These are phyloP conservation scores for Halesus radiatus DNA, from an alignment of 1,140 invertebrate species.

Conservation along the genomic window DNA sequence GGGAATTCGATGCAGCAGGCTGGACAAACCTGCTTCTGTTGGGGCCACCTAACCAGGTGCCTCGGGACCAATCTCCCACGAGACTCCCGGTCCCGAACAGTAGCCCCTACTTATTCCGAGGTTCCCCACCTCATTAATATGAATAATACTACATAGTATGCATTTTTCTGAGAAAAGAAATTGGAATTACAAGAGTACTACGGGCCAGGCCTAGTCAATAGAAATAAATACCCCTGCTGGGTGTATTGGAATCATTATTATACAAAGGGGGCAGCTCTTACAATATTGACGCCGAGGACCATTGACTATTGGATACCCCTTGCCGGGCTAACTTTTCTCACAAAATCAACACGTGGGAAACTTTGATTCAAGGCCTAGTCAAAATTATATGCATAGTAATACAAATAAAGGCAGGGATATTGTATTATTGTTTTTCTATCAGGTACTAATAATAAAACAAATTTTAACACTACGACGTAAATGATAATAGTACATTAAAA, in stretches of 20 bases:
- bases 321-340: constrained; percentile 20
- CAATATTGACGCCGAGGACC: constrained; percentile 31
- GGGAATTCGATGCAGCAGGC: neutral
- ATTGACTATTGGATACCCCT: constrained; percentile 16
- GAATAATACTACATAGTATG: constrained; percentile 21
- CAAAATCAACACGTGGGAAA: constrained; percentile 48
- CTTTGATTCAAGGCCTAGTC: constrained; percentile 15
- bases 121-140: neutral
- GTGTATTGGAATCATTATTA: constrained; percentile 33
- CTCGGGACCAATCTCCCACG: constrained; percentile 24
- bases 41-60: neutral
- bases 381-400: neutral
- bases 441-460: too few relatives aligned
- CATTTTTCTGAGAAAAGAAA: constrained; percentile 35
- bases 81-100: neutral
- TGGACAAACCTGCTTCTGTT: constrained; percentile 18
- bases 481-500: too few relatives aligned
- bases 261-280: constrained; percentile 16
- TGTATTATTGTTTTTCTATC: too few relatives aligned
- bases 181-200: constrained; percentile 16
- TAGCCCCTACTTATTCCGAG: neutral
- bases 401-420: neutral
- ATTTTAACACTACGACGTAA: too few relatives aligned
- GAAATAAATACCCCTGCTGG: constrained; percentile 23
- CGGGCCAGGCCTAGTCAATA: constrained; percentile 21